Evolutionary conservation across 2,797 vertebrate species (phyloP), one percentile per base, ranked within the genome.

Genomic region (Eulemur rubriventer): DNA sequence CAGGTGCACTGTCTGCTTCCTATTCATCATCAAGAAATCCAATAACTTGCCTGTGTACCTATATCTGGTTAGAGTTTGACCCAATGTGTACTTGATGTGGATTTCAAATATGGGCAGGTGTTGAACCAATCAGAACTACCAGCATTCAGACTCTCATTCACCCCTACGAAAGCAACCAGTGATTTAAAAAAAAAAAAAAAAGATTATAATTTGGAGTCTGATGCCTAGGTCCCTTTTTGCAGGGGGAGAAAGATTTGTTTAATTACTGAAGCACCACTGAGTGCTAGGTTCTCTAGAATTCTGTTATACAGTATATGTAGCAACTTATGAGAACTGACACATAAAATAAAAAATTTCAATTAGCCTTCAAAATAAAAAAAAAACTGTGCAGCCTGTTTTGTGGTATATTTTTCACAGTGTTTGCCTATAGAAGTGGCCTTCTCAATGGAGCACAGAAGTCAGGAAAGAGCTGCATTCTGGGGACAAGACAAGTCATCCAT

Each of bases 31-130:
- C 97, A 55, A 91, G 85, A 98, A 98, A 98, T 98, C 98, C 98
- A 98, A 98, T 98, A 98, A 98, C 97, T 80, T 95, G 97, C 48
- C 85, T 96, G 96, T 97, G 98, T 98, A 97, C 98, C 96, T 98
- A 98, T 98, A 98, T 96, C 97, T 98, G 98, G 95, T 98, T 97
- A 97, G 97, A 97, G 98, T 97, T 89, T 98, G 98, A 98, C 98
- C 98, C 97, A 79, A 7, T 96, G 97, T 98, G 98, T 98, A 87
- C 96, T 96, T 97, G 92, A 97, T 97, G 97, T 94, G 97, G 97
- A 98, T 98, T 98, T 96, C 90, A 96, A 98, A 98, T 95, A 96
- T 28, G 52, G 92, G 98, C 95, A 96, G 95, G 95, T 91, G 84
- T 92, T 92, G 89, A 96, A 76, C 59, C 78, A 90, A 52, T 94